Conservation (phyloP, 2,113 vertebrate species). For the Ochotona princeps region DNA sequence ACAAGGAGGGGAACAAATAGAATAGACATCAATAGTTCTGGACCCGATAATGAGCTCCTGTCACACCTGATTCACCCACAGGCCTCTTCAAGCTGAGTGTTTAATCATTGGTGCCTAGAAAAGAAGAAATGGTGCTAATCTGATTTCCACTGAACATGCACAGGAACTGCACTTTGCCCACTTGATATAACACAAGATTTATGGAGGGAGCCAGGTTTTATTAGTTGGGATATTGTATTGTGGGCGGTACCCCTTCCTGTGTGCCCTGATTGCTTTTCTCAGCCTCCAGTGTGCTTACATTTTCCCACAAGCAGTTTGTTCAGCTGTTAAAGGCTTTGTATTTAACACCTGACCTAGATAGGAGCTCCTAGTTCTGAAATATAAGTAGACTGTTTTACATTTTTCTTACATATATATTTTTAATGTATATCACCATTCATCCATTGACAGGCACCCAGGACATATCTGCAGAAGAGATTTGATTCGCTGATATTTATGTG, state of each 20-base stretch:
- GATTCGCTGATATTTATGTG: neutral
- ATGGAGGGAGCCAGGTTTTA: slow-evolving; percentile 1
- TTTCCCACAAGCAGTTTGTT: neutral
- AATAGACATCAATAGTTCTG: neutral
- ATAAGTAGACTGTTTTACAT: neutral
- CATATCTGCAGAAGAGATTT: neutral
- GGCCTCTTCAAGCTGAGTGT: neutral
- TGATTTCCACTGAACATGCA: neutral
- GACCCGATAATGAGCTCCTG: neutral
- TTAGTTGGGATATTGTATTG: neutral
- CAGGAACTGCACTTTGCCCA: neutral
- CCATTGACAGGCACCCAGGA: neutral
- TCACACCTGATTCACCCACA: neutral
- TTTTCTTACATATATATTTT: slow-evolving; percentile 3
- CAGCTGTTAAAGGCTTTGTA: neutral
- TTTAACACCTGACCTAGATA: neutral
- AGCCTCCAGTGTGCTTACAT: neutral
- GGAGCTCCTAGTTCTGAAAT: neutral
- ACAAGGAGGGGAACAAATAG: neutral
- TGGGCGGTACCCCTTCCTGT: neutral
- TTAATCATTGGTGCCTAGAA: neutral
- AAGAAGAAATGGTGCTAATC: neutral
- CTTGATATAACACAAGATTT: slow-evolving; percentile 20
- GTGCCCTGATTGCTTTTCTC: neutral
- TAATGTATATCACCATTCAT: neutral